Conservation (phyloP, 2,113 vertebrate species). For the Hippocampus abdominalis region DNA sequence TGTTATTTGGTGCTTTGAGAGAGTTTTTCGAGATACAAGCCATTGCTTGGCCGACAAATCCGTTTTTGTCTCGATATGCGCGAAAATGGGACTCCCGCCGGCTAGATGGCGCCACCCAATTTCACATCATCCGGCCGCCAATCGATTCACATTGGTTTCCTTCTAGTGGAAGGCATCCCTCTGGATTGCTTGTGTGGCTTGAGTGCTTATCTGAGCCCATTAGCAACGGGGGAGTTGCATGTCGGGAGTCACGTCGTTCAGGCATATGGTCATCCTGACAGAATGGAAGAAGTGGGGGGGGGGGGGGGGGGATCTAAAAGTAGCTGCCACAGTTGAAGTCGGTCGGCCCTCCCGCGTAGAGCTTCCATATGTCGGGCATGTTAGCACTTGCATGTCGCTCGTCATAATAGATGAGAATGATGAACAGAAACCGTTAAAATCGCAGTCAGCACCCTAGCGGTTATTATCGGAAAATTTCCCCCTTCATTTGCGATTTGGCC, state of each 20-base stretch:
- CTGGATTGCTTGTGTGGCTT: neutral
- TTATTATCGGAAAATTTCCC: neutral
- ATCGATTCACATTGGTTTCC: too few relatives aligned
- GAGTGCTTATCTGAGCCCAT: conserved; percentile 8
- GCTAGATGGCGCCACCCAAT: too few relatives aligned
- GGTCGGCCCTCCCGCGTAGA: conserved; percentile 13
- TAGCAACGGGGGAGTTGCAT: conserved; percentile 21
- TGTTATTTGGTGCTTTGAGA: too few relatives aligned
- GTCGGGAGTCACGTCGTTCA: conserved; percentile 21
- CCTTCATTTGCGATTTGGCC: neutral
- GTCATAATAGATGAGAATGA: conserved; percentile 12
- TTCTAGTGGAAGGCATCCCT: neutral
- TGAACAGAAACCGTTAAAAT: neutral
- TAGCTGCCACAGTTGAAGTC: conserved; percentile 34
- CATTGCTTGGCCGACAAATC: too few relatives aligned
- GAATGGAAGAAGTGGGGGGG: neutral
- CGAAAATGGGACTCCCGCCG: too few relatives aligned
- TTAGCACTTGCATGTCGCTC: neutral
- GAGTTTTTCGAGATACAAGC: too few relatives aligned
- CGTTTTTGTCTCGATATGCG: too few relatives aligned
- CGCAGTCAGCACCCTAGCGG: neutral
- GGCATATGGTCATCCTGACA: conserved; percentile 27
- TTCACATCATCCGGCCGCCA: too few relatives aligned
- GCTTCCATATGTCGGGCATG: conserved; percentile 40
- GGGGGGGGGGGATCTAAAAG: conserved; percentile 13